Evolutionary conservation across 2,888 invertebrate genomes (phyloP), one percentile per base, ranked within the genome.

Genomic region (Neocrepidodera transversa): DNA sequence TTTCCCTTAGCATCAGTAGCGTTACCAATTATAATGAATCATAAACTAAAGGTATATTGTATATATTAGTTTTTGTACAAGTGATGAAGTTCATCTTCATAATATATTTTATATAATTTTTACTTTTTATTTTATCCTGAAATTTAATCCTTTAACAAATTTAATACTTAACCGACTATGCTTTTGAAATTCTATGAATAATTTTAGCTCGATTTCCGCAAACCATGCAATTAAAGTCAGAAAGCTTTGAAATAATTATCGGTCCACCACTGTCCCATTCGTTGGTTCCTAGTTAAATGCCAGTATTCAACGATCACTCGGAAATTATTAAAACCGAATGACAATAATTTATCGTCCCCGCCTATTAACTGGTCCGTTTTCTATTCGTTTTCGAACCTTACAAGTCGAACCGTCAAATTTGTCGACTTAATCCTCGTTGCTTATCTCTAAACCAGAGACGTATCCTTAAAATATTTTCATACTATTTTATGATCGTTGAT

Each of bases 271-370:
- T 32, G 32, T 32, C 32, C 32, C 13, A 32, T 32, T 32, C 11
- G 11, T 13, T 4, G 6, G 32, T 13, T 32, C 32, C 32, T 32
- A 32, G 32, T 32, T 32, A 32, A 32, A 32, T 32, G 13, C 32
- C 32, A 32, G 32, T 32, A 32, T 20, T 58, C 64, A 62, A 62
- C 60, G 63, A 67, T 64, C 65, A 57, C 50, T 68, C 68, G 66
- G 65, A 70, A 75, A 74, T 75, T 76, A 75, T 75, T 74, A 76
- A 75, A 74, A 73, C 74, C 71, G 70, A 73, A 73, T 75, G 73
- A 73, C 75, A 75, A 75, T 76, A 68, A 68, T 68, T 71, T 67
- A 63, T 67, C 67, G n/a, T n/a, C n/a, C 42, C 68, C 65, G 66
- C 67, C 63, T 62, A 61, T 54, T 59, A 63, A 32, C 32, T 13